Percentiles rank a stretch among this genome's conserved stretches.
Conservation (phyloP, 2,113 vertebrate genomes). For the Bubo scandiacus region DNA sequence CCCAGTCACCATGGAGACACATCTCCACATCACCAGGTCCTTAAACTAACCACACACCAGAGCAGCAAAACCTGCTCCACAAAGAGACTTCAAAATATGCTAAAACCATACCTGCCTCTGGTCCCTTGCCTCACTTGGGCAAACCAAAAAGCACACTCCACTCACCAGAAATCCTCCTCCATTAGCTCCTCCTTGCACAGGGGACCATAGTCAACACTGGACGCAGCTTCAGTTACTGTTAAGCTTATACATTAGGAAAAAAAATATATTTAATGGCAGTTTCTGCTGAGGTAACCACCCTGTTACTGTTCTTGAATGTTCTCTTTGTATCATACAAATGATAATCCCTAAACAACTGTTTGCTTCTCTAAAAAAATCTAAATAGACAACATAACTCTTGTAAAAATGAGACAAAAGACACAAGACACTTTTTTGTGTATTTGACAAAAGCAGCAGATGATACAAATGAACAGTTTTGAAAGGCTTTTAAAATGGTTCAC, state of each 20-base stretch:
- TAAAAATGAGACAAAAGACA: background rate
- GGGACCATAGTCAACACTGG: background rate
- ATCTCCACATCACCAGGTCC: background rate
- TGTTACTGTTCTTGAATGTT: background rate
- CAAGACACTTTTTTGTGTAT: background rate
- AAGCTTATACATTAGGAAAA: background rate
- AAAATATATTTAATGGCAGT: too few species aligned
- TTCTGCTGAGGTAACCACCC: background rate
- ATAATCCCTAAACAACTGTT: background rate
- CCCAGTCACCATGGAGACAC: background rate
- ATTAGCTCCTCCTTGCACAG: background rate
- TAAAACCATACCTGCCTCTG: background rate
- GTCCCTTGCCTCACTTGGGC: too few species aligned
- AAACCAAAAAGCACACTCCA: background rate
- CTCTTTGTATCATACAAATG: background rate
- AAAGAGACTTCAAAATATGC: background rate
- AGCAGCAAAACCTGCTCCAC: background rate
- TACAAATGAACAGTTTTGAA: slow-evolving; percentile 24
- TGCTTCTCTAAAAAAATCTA: background rate
- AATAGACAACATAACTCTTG: background rate
- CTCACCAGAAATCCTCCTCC: background rate
- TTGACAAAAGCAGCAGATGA: slow-evolving; percentile 15
- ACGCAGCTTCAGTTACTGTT: background rate
- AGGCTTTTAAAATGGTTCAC: slow-evolving; percentile 28
- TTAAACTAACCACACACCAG: background rate